A percentile compares a stretch with the other conserved stretches of the same genome.
Evolutionary conservation across 2,888 invertebrate genomes (phyloP).

Genomic region (Limnephilus rhombicus): DNA sequence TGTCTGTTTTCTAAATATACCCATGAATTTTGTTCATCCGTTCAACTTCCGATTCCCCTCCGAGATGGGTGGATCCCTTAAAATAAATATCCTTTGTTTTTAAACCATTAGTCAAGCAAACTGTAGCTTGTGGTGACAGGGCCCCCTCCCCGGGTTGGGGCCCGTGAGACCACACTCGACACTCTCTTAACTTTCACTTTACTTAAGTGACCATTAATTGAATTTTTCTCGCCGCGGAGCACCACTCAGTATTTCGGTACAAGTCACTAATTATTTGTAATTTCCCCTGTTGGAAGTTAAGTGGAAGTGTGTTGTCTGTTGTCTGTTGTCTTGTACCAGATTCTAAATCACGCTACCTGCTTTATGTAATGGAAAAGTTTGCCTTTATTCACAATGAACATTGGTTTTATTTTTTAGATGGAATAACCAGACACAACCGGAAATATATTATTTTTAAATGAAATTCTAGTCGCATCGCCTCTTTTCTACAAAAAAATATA

Average conservation of each 20-base stretch:
- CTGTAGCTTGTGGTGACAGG: conserved; percentile 55
- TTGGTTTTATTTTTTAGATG: neutral
- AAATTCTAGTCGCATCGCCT: too few species aligned
- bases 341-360: neutral
- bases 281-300: neutral
- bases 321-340: neutral
- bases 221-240: conserved; percentile 33
- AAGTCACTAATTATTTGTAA: conserved; percentile 15
- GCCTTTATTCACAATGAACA: neutral
- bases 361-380: neutral
- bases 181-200: conserved; percentile 41
- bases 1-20: neutral
- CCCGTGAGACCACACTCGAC: conserved; percentile 37
- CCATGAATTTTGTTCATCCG: neutral
- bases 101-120: conserved; percentile 58
- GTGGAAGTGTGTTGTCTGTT: neutral
- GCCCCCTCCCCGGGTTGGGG: neutral
- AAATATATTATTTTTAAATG: too few species aligned
- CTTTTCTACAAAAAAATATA: too few species aligned
- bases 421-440: too few species aligned
- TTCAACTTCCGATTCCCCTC: conserved; percentile 4
- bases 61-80: neutral
- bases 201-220: conserved; percentile 48
- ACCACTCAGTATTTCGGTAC: neutral
- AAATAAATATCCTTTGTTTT: conserved; percentile 47